These are phyloP conservation scores for Terrapene triunguis DNA, from an alignment of 2,113 vertebrate species.

Conservation along the genomic window DNA sequence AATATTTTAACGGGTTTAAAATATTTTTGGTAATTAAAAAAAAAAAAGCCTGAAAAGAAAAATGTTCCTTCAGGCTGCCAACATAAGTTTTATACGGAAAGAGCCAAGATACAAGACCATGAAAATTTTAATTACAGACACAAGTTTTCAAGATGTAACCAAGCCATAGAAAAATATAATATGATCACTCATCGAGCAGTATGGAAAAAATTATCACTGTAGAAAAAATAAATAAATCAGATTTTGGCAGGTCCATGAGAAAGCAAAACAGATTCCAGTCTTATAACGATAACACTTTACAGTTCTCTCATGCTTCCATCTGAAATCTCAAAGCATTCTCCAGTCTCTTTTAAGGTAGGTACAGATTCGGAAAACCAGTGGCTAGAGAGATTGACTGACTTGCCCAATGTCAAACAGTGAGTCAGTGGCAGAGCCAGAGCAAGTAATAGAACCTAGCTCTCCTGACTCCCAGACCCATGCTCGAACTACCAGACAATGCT, in stretches of 20 bases:
- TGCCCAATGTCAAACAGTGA: slow-evolving; percentile 19
- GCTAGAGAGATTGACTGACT: not conserved
- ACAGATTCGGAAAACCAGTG: not conserved
- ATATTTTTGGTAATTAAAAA: slow-evolving; percentile 77
- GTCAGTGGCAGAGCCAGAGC: slow-evolving; percentile 20
- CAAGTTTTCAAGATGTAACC: slow-evolving; percentile 60
- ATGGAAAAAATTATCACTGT: slow-evolving; percentile 38
- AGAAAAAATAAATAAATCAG: not conserved
- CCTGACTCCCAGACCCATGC: not conserved
- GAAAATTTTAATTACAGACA: slow-evolving; percentile 68
- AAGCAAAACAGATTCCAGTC: not conserved
- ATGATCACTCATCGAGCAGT: slow-evolving; percentile 34
- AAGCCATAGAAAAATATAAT: slow-evolving; percentile 66
- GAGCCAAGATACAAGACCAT: slow-evolving; percentile 72
- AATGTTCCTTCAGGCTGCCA: slow-evolving; percentile 70
- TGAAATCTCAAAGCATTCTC: slow-evolving; percentile 34
- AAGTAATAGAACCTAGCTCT: slow-evolving; percentile 6
- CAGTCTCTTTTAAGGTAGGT: not conserved
- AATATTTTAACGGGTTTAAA: slow-evolving; percentile 78
- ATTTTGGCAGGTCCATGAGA: slow-evolving; percentile 2
- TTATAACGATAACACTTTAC: not conserved
- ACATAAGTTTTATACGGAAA: slow-evolving; percentile 74
- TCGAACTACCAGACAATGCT: not conserved
- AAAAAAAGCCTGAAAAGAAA: slow-evolving; percentile 58
- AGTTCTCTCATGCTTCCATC: not conserved